Base-by-base conservation (phyloP, 2,797 vertebrate species). In the Oryzias sinensis region DNA sequence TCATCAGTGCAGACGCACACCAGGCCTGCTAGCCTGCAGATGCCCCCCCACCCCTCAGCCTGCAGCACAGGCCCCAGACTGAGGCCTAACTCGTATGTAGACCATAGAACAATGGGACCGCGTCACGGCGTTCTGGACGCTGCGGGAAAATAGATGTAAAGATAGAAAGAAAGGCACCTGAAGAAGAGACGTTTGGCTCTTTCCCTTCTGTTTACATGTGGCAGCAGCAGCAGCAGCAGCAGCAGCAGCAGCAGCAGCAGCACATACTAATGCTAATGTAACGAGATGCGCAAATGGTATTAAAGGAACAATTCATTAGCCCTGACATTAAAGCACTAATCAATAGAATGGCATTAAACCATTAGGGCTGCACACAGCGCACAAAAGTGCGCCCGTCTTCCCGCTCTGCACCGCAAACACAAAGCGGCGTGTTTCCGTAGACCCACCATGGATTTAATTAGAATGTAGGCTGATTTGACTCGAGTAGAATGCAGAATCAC, bases 301-400 rank as follows among this genome's bases (percentile, higher is more conserved):
- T 92, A 91, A 90, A 87, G 86, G 80, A 90, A 89, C 91, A 83
- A 92, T 92, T 91, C 81, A 92, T 91, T 92, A 91, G 83, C 74
- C 77, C 62, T 84, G 83, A 83, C 89, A 87, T 90, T 88, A 89
- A 91, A 90, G 88, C 86, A 80, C 84, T 89, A 90, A 92, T 93
- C 92, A 92, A 91, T 92, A 90, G 79, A 85, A 82, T 82, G 89
- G 87, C 91, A 91, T 92, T 92, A 90, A 91, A 89, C 90, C 86
- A 89, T 91, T 91, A 91, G 76, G 63, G 75, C 77, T 85, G 71
- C 84, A 82, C 77, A 73, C 64, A 70, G 49, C 48, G 66, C 71
- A 58, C 78, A 69, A 79, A 71, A 59, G 3, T 3, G 20, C 20
- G 20, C 20, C 2, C 20, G 20, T 80, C 68, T 68, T 71, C 65